A percentile compares a stretch with the other conserved stretches of the same genome.
Evolutionary conservation across 92 coral and sea anemone species (phyloP).

Genomic region (Parazoanthus swiftii): DNA sequence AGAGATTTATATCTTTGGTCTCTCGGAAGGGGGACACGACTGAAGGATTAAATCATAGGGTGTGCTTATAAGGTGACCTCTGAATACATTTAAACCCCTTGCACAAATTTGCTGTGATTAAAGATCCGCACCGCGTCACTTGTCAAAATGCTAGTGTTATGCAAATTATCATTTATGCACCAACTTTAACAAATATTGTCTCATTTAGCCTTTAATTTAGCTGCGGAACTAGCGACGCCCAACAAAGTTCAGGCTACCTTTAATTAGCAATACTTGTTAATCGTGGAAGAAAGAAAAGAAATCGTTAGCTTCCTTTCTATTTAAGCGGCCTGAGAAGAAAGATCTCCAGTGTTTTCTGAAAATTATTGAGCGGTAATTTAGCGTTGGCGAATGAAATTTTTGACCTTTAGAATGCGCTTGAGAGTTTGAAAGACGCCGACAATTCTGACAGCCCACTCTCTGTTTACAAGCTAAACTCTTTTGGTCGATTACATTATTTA

Average conservation of each 20-base stretch:
- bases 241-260: too few species aligned
- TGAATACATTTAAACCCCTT: neutral
- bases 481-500: neutral
- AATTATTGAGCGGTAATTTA: neutral
- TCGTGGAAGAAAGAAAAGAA: neutral
- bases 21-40: neutral
- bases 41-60: neutral
- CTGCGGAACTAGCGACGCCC: too few species aligned
- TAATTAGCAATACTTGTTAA: neutral
- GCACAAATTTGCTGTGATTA: neutral
- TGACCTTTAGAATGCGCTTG: neutral
- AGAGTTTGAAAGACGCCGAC: neutral
- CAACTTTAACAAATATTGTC: neutral
- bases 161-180: neutral
- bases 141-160: neutral
- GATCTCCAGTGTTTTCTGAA: neutral
- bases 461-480: neutral
- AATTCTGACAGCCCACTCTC: neutral
- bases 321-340: neutral
- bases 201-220: neutral
- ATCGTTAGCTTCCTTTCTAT: neutral
- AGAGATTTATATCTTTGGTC: neutral
- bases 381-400: neutral
- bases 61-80: neutral
- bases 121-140: neutral